A percentile compares a stretch with the other conserved stretches of the same genome.
Evolutionary conservation across 1,140 invertebrate genomes (phyloP).

Genomic region (Caenorhabditis elegans): DNA sequence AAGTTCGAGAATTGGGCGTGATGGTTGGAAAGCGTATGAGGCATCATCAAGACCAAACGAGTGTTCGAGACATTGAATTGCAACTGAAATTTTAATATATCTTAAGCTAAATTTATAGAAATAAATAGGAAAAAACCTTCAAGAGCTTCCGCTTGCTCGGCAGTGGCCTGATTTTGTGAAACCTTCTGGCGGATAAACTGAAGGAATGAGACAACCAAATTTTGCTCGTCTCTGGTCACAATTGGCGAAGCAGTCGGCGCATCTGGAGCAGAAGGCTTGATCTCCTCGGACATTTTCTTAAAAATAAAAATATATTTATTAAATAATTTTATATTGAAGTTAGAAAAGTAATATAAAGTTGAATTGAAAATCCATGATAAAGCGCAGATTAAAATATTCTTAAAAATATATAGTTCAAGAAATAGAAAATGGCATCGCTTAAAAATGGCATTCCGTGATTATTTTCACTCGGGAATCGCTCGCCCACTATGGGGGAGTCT

Average conservation of each 20-base stretch:
- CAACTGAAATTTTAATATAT: constrained; percentile 54
- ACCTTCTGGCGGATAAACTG: constrained; percentile 65
- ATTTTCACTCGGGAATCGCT: too few species aligned
- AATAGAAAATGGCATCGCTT: too few species aligned
- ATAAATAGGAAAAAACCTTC: constrained; percentile 54
- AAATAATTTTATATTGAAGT: too few species aligned
- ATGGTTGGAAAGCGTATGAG: constrained; percentile 64
- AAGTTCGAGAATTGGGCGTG: constrained; percentile 60
- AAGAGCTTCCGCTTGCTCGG: constrained; percentile 60
- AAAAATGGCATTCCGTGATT: too few species aligned
- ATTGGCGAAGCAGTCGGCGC: background rate
- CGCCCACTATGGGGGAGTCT: too few species aligned
- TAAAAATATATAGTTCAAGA: too few species aligned
- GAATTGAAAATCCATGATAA: too few species aligned
- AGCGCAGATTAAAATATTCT: too few species aligned
- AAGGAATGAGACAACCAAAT: constrained; percentile 63
- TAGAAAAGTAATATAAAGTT: too few species aligned
- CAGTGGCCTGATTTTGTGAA: constrained; percentile 59
- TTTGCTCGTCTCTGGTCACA: constrained; percentile 51
- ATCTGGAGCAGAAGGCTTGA: background rate
- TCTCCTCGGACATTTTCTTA: background rate
- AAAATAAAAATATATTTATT: background rate
- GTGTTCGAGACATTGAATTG: constrained; percentile 62
- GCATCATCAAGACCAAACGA: constrained; percentile 60
- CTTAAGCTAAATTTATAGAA: too few species aligned